Evolutionary conservation across 2,888 invertebrate species (phyloP).

Genomic region (Campaea margaritaria): DNA sequence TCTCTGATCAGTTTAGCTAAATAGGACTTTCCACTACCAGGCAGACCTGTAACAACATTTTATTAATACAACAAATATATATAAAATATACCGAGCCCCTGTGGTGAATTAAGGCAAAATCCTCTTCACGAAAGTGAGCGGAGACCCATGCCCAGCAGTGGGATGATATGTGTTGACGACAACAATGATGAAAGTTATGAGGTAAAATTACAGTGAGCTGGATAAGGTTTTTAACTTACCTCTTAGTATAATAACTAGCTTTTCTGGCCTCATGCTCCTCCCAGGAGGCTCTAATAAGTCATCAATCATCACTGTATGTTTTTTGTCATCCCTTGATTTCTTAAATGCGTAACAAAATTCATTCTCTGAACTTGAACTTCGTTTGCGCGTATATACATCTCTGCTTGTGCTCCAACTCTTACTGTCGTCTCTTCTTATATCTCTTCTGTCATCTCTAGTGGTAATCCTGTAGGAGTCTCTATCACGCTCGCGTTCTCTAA

Average conservation of each 20-base stretch:
- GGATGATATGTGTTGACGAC: too few relatives aligned
- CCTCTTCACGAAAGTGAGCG: too few relatives aligned
- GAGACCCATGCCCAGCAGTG: too few relatives aligned
- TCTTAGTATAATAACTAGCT: conserved; percentile 94
- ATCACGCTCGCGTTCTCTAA: conserved; percentile 46
- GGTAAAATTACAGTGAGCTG: too few relatives aligned
- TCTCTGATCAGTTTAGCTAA: conserved; percentile 95
- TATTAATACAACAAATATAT: too few relatives aligned
- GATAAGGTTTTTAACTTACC: conserved; percentile 68
- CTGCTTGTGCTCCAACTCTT: conserved; percentile 62
- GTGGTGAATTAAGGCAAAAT: too few relatives aligned
- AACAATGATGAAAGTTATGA: too few relatives aligned
- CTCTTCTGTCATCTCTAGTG: conserved; percentile 48
- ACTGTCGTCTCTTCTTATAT: conserved; percentile 53
- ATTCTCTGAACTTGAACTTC: conserved; percentile 66
- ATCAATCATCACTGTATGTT: conserved; percentile 88
- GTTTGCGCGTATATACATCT: conserved; percentile 70
- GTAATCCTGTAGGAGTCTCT: conserved; percentile 47
- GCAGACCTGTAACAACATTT: conserved; percentile 86
- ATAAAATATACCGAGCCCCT: too few relatives aligned
- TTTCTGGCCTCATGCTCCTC: conserved; percentile 90
- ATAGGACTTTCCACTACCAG: conserved; percentile 97
- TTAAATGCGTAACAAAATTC: conserved; percentile 57
- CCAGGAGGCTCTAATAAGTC: conserved; percentile 93
- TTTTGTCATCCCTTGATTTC: conserved; percentile 56